A percentile compares a stretch with the other conserved stretches of the same genome.
Conservation (phyloP, 2,113 vertebrate genomes). For the Rhinopomastus cyanomelas region DNA sequence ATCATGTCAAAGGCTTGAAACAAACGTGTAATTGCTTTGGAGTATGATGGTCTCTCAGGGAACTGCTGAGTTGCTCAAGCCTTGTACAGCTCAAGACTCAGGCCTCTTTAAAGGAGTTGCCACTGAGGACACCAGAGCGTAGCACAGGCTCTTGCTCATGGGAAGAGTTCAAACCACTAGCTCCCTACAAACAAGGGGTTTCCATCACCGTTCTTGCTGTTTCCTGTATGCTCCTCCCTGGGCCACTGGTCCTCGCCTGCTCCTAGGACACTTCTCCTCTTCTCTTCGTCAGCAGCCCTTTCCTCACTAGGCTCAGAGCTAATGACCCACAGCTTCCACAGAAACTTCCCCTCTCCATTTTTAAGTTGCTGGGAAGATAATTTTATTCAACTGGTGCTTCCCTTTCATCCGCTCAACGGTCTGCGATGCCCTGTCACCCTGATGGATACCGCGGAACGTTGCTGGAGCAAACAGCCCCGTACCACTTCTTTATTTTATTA, state of each 20-base stretch:
- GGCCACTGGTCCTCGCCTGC: not conserved
- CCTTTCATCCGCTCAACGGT: slow-evolving; percentile 14
- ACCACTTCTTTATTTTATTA: not conserved
- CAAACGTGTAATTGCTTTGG: not conserved
- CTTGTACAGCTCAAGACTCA: not conserved
- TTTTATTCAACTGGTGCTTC: slow-evolving; percentile 21
- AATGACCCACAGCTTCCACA: not conserved
- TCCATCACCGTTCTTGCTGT: not conserved
- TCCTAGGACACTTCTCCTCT: not conserved
- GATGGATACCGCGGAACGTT: not conserved
- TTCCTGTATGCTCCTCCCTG: not conserved
- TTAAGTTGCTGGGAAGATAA: not conserved
- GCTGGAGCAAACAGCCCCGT: slow-evolving; percentile 30
- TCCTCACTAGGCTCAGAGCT: not conserved
- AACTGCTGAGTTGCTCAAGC: not conserved
- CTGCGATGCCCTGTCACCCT: slow-evolving; percentile 15
- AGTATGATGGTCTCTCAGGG: not conserved
- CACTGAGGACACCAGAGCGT: not conserved
- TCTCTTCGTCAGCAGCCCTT: not conserved
- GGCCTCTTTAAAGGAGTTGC: no score
- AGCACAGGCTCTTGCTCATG: not conserved
- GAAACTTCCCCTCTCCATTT: not conserved
- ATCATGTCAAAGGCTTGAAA: not conserved
- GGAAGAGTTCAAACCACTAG: not conserved
- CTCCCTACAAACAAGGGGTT: not conserved